Base-by-base conservation (phyloP, 2,113 vertebrate genomes). In the Promerops cafer region DNA sequence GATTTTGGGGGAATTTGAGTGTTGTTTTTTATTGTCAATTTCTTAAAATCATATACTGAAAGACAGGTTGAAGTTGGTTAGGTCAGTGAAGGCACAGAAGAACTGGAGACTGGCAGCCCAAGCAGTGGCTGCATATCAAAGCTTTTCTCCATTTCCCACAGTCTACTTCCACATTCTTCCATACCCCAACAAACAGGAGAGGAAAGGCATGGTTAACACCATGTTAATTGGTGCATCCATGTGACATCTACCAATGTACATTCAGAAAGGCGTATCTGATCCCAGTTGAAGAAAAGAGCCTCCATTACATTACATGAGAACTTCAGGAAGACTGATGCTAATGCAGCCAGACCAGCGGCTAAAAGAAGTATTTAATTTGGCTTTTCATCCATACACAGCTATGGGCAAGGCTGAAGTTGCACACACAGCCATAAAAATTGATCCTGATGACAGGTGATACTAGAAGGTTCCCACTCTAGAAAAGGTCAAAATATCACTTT, bases 201-300 rank as follows among this genome's bases (percentile, higher is more conserved):
- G 54, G 31, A 95, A 78, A 72, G n/a, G 33, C 24, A 81, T 23
- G 28, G 31, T 64, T 74, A 77, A 31, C 17, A 49, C 15, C 0
- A 0, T 1, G 0, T 37, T 61, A 80, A 68, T 5, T 35, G 63
- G 40, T 60, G 47, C 60, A 37, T n/a, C 8, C 42, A 23, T 9
- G 31, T 56, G n/a, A 50, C 63, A 76, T 39, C 40, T 59, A 88
- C 19, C 28, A 31, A 16, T 7, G 31, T 35, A 35, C 44, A 53
- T 60, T 83, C 22, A 72, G 50, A 83, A 94, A 95, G 11, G 28
- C 19, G 15, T n/a, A n/a, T 18, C 35, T 57, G 37, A 72, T 44
- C 45, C 68, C 37, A 69, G 1, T 5, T 26, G 75, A 79, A 60
- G 35, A 72, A 86, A 82, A 94, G 44, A 72, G 24, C 49, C n/a